Base-by-base conservation (phyloP, 2,113 vertebrate genomes). In the Miniopterus natalensis region DNA sequence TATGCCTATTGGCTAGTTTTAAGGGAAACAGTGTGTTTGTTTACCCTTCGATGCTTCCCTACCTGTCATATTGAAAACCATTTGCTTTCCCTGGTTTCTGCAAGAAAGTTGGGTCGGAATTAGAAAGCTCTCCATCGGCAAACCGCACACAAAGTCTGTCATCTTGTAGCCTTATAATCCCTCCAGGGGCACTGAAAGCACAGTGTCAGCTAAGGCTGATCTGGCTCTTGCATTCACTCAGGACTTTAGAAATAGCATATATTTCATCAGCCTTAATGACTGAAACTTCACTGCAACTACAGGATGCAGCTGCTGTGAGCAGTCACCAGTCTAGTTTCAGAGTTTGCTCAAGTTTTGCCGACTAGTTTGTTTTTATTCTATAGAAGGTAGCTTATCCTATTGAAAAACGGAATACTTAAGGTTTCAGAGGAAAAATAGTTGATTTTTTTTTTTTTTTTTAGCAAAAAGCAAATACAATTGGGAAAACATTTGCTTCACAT, bases 31-130 rank as follows among this genome's bases (percentile, higher is more conserved):
- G 0, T n/a, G 3, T 84, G 25, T n/a, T 40, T 80, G 7, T 27
- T 71, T 70, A 71, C 49, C 6, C 27, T 68, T 55, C 80, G 27
- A 11, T 61, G 3, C 21, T 90, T 92, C 7, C 61, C n/a, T 88
- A 45, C 6, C 15, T 83, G 14, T 49, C 68, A 13, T n/a, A 29
- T 31, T 65, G 59, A 61, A 86, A 88, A 84, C 42, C 23, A 93
- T 73, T 75, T 90, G 20, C 59, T 81, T 95, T 77, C 74, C 23
- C 49, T 68, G 17, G 17, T 77, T 91, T 96, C 68, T 95, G 15
- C 11, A 71, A 81, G 66, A 77, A 77, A 84, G 47, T 36, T 47
- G 51, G 92, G n/a, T 59, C 53, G 27, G 68, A 94, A 80, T 73
- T 49, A 71, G 36, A 78, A 96, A 71, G 29, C 15, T 31, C 74